A percentile compares a stretch with the other conserved stretches of the same genome.
phyloP scores from a whole-genome alignment of 1,140 invertebrate genomes.

The Trypoxylus dichotomus region DNA sequence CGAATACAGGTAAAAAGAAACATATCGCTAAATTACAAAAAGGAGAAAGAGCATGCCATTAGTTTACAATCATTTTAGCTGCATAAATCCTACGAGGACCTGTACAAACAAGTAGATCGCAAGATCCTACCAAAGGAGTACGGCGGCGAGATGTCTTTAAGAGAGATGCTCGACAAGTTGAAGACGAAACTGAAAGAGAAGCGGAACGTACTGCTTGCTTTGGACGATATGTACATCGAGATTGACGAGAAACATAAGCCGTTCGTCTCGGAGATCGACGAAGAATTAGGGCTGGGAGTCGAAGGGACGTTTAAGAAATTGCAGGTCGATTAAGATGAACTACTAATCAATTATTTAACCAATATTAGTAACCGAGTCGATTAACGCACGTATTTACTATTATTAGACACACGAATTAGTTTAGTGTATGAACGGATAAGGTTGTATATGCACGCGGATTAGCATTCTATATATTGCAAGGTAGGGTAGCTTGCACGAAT shows the following conservation, averaged over 20 bases:
- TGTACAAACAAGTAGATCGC: constrained; percentile 69
- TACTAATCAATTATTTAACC: too few species aligned
- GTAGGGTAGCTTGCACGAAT: too few species aligned
- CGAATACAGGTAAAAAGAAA: constrained; percentile 66
- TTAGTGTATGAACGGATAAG: too few species aligned
- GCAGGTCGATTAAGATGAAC: constrained; percentile 67
- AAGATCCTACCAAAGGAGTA: constrained; percentile 84
- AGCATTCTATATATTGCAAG: too few species aligned
- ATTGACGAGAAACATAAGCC: constrained; percentile 63
- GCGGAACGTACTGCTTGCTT: constrained; percentile 66
- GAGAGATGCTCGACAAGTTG: constrained; percentile 77
- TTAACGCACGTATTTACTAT: background rate
- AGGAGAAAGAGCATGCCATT: too few species aligned
- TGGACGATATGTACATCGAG: constrained; percentile 80
- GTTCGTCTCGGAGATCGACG: constrained; percentile 64
- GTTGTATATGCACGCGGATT: too few species aligned
- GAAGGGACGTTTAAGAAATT: constrained; percentile 80
- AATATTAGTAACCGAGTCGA: background rate
- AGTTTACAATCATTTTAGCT: constrained; percentile 21
- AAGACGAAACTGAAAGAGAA: constrained; percentile 67
- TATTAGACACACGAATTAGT: too few species aligned
- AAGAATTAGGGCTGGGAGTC: constrained; percentile 67
- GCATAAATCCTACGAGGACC: constrained; percentile 61
- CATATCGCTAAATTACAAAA: background rate
- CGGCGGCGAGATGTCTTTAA: constrained; percentile 74